A percentile compares a stretch with the other conserved stretches of the same genome.
phyloP scores from a whole-genome alignment of 2,797 vertebrate genomes.

The Amblyraja radiata region DNA sequence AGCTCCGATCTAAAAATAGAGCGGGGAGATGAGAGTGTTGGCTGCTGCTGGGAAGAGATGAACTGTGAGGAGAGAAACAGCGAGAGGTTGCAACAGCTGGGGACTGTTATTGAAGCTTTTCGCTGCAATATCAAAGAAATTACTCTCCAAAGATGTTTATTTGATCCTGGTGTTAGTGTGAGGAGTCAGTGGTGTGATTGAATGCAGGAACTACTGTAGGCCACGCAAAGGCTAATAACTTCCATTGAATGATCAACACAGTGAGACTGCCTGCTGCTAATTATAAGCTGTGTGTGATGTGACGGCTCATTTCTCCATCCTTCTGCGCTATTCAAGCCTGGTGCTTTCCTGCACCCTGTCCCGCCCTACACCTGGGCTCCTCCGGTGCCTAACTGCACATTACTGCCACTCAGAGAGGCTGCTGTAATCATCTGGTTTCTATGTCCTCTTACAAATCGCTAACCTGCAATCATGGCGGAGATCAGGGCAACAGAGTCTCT shows the following conservation, averaged over 20 bases:
- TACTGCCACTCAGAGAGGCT: conserved; percentile 14
- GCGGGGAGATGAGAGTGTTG: not conserved
- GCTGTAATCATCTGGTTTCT: not conserved
- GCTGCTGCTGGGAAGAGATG: not conserved
- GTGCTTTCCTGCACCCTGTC: not conserved
- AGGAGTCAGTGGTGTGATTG: not conserved
- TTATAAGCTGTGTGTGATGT: not conserved
- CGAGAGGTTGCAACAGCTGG: not conserved
- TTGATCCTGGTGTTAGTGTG: not conserved
- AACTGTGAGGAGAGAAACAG: not conserved
- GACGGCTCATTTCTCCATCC: not conserved
- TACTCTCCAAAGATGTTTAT: conserved; percentile 24
- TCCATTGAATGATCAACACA: not conserved
- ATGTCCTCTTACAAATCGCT: not conserved
- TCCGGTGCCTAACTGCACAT: not conserved
- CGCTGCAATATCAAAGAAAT: not conserved
- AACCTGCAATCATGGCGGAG: not conserved
- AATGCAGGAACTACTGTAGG: not conserved
- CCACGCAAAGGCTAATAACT: not conserved
- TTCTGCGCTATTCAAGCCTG: not conserved
- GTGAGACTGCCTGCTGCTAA: conserved; percentile 8
- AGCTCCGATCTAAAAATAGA: not conserved
- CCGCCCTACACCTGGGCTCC: not conserved
- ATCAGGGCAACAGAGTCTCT: not conserved
- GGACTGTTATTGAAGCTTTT: not conserved